These are phyloP conservation scores for Enoplolaimus lenunculus DNA, from an alignment of 2,888 invertebrate species.

Conservation along the genomic window DNA sequence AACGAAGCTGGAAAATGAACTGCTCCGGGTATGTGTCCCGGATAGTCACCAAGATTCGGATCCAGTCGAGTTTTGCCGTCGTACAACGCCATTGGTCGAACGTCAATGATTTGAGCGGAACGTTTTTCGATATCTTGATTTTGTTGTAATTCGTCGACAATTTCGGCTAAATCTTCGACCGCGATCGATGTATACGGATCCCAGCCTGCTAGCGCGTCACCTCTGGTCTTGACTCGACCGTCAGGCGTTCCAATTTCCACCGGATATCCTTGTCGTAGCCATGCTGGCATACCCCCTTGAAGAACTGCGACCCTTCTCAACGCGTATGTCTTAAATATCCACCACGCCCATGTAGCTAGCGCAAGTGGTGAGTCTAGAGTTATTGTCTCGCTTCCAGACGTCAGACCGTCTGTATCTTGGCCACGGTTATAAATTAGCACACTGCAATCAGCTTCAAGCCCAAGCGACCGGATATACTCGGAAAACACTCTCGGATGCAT, in stretches of 20 bases:
- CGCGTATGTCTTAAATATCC: not conserved
- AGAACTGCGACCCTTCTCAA: not conserved
- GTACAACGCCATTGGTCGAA: not conserved
- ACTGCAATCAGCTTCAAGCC: not conserved
- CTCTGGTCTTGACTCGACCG: not conserved
- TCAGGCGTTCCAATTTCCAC: not conserved
- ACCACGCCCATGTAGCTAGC: not conserved
- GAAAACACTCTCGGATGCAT: not conserved
- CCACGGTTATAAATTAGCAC: not conserved
- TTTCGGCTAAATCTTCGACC: not conserved
- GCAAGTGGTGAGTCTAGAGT: not conserved
- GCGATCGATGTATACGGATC: not conserved
- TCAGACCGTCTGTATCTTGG: no score
- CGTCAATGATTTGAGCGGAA: not conserved
- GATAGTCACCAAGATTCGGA: not conserved
- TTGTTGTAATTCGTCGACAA: not conserved
- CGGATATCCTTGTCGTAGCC: not conserved
- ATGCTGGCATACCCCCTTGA: not conserved
- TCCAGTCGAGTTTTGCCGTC: not conserved
- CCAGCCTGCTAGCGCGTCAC: not conserved
- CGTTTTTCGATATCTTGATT: not conserved
- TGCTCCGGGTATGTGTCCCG: not conserved
- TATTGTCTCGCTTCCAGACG: no score
- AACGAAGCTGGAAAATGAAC: not conserved
- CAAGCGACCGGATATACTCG: not conserved